Base-by-base conservation (phyloP, 92 coral and sea anemone genomes). In the Blastomussa wellsi region DNA sequence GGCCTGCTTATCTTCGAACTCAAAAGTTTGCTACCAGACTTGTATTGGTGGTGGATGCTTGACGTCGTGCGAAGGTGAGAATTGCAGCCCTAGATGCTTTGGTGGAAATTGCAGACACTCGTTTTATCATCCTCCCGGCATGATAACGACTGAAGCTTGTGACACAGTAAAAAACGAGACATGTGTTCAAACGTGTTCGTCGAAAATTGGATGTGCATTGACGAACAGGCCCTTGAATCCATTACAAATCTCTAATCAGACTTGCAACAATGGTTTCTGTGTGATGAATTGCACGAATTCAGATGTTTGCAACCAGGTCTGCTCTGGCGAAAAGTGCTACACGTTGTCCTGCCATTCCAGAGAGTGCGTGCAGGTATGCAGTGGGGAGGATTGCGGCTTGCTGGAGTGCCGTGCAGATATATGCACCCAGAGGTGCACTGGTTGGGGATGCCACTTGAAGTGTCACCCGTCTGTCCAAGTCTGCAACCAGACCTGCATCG, bases 11-110 rank as follows among this genome's bases (percentile, higher is more conserved):
- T 86, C 93, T 20, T 84, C 87, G 31, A 77, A 77, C 68, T 88
- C 89, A 2, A 85, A 88, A 72, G 55, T 76, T 52, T 94, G 98
- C 55, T 92, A 84, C 72, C 98, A 94, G 73, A 88, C 90, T 26
- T 94, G 98, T 78, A 85, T 88, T 49, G 95, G 98, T 1, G 97
- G 97, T 33, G 89, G 88, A 26, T 94, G 98, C 78, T 39, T 80
- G 44, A 88, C 93, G 47, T 86, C 86, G 51, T 94, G 98, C 81
- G 87, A 90, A 32, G 95, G 95, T 33, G 79, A 86, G 66, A 87
- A 87, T 26, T 94, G 98, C 80, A 90, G 74, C 70, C 95, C 95
- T 16, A 83, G 93, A n/a, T 94, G 98, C 86, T 89, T 80, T 67
- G 98, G 93, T 4, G 95, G 95, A 35, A 49, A 80, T 8, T 94